A percentile compares a stretch with the other conserved stretches of the same genome.
Conservation (phyloP, 35 echinoderm and acorn worm species). For the Apostichopus japonicus region DNA sequence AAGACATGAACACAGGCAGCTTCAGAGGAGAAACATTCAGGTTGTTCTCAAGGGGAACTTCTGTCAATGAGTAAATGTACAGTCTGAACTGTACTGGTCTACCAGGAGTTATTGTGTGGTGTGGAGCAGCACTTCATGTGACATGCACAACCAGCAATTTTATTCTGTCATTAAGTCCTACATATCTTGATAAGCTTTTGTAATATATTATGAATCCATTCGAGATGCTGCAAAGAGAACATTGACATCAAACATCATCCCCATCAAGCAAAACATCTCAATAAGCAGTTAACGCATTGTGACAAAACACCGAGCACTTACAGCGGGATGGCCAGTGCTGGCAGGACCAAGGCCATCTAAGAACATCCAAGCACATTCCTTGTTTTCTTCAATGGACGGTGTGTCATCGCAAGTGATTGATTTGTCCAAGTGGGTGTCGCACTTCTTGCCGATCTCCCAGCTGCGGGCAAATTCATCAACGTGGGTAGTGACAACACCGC, state of each 20-base stretch:
- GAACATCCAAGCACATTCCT: slow-evolving; percentile 58
- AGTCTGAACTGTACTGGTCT: no score
- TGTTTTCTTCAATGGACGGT: slow-evolving; percentile 33
- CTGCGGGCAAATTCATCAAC: slow-evolving; percentile 74
- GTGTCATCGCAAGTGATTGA: background rate
- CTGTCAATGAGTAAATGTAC: no score
- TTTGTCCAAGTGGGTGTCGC: slow-evolving; percentile 43
- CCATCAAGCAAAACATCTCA: no score
- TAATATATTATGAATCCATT: no score
- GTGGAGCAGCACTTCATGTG: background rate
- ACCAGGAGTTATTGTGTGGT: background rate
- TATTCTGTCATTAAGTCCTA: no score
- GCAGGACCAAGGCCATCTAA: slow-evolving; percentile 63
- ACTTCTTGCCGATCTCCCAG: slow-evolving; percentile 79
- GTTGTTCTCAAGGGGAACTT: no score
- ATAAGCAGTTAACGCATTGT: no score
- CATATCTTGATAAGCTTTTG: no score
- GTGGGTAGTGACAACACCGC: slow-evolving; percentile 23
- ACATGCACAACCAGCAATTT: background rate
- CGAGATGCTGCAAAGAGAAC: no score
- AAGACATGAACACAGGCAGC: no score
- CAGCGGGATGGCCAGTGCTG: slow-evolving; percentile 41
- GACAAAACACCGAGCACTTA: slow-evolving; percentile 18
- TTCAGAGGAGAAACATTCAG: no score
- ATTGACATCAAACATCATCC: no score